These are phyloP conservation scores for Aythya baeri DNA, from an alignment of 2,113 vertebrate genomes.

Conservation along the genomic window DNA sequence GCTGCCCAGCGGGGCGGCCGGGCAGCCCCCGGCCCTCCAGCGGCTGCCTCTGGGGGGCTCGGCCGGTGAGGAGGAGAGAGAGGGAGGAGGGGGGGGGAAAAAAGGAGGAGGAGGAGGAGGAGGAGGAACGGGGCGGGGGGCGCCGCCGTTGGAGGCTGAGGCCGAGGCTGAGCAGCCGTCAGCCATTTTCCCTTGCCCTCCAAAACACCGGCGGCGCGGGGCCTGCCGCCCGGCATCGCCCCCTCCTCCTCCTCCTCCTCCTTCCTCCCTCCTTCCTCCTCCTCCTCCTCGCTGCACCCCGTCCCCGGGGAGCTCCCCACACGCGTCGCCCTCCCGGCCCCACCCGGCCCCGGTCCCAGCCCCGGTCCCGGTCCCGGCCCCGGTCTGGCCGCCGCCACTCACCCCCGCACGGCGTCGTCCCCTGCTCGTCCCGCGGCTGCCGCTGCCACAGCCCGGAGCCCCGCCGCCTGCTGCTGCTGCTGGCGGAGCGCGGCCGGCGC, in stretches of 20 bases:
- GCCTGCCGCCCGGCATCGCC: not conserved
- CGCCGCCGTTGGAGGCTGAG: constrained; percentile 32
- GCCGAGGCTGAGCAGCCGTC: constrained; percentile 77
- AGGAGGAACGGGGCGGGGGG: not conserved
- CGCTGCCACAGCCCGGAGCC: constrained; percentile 20
- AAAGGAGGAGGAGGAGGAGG: too few relatives aligned
- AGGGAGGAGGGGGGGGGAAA: too few relatives aligned
- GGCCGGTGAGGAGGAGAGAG: too few relatives aligned
- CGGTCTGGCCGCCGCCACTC: not conserved
- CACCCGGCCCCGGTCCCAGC: not conserved
- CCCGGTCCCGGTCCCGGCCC: not conserved
- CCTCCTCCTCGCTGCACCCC: not conserved
- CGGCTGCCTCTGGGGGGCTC: too few relatives aligned
- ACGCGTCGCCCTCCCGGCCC: not conserved
- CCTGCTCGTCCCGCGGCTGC: constrained; percentile 23
- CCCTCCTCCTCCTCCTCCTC: not conserved
- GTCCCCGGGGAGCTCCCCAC: not conserved
- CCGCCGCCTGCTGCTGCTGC: constrained; percentile 19
- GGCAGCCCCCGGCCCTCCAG: not conserved
- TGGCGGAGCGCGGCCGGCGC: not conserved
- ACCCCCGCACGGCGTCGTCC: constrained; percentile 48
- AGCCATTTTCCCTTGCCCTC: constrained; percentile 86
- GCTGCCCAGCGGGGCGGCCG: not conserved
- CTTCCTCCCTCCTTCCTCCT: too few relatives aligned
- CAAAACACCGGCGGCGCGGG: constrained; percentile 71